Percentiles rank a stretch among this genome's conserved stretches.
phyloP scores from a whole-genome alignment of 2,113 vertebrate species.

The Nycticebus coucang region DNA sequence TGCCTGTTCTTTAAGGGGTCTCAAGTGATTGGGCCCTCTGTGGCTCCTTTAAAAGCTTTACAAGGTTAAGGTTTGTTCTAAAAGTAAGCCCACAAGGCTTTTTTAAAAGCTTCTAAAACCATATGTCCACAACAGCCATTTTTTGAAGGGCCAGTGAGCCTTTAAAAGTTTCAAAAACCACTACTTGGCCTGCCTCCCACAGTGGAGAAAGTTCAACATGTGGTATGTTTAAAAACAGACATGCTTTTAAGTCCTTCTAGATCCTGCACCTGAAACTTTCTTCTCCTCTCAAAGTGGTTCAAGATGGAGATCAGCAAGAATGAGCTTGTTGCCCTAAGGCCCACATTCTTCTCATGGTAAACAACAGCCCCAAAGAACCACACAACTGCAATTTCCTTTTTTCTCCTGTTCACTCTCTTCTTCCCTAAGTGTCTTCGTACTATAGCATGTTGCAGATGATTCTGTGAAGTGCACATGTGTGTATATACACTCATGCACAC shows the following conservation, averaged over 20 bases:
- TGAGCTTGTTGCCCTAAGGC: neutral
- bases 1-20: neutral
- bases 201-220: conserved; percentile 57
- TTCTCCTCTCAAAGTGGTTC: conserved; percentile 4
- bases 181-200: conserved; percentile 55
- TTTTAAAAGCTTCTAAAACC: conserved; percentile 69
- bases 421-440: neutral
- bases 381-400: neutral
- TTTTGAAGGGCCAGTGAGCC: conserved; percentile 63
- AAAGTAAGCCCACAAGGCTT: conserved; percentile 70
- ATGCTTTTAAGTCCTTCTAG: conserved; percentile 50
- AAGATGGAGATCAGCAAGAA: neutral
- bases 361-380: neutral
- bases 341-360: neutral
- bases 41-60: conserved; percentile 71
- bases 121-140: conserved; percentile 58
- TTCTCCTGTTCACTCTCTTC: neutral
- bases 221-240: conserved; percentile 59
- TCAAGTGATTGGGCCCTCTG: neutral
- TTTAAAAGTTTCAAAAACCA: conserved; percentile 73
- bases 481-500: neutral
- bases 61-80: conserved; percentile 68
- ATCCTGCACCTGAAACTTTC: conserved; percentile 37
- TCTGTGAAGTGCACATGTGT: neutral
- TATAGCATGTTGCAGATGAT: neutral